Conservation (phyloP, 1,140 invertebrate genomes). For the Eurytemora carolleeae region DNA sequence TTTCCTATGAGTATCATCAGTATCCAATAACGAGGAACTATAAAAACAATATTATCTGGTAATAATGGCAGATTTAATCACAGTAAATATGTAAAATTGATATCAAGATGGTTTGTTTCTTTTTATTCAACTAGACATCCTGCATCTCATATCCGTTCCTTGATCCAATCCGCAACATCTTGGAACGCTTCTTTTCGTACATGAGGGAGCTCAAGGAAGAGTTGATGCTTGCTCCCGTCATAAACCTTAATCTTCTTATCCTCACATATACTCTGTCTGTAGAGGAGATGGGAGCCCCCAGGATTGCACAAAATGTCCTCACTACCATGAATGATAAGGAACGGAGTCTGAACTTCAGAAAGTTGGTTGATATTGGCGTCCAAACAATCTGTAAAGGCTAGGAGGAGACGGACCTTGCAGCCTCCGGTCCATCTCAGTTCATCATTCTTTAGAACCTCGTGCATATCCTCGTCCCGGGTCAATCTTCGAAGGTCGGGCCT, state of each 20-base stretch:
- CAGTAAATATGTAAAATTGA: too few species aligned
- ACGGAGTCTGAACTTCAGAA: not conserved
- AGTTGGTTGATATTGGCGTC: not conserved
- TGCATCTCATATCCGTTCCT: too few species aligned
- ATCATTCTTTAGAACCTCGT: not conserved
- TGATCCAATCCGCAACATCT: not conserved
- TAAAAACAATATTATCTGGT: too few species aligned
- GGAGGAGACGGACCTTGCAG: not conserved
- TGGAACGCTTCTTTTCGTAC: not conserved
- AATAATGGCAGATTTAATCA: too few species aligned
- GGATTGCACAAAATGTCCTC: not conserved
- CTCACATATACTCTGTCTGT: not conserved
- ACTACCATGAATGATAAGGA: slow-evolving; percentile 1
- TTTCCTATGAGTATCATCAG: too few species aligned
- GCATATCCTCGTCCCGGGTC: not conserved
- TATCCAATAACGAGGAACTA: too few species aligned
- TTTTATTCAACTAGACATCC: too few species aligned
- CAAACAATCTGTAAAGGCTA: not conserved
- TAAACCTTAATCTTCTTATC: not conserved
- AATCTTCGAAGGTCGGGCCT: too few species aligned
- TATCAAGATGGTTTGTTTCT: too few species aligned
- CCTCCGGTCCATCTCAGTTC: not conserved
- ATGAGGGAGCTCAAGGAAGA: not conserved
- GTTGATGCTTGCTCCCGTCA: not conserved
- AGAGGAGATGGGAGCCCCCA: not conserved